Evolutionary conservation across 2,888 invertebrate genomes (phyloP), one percentile per base, ranked within the genome.

Genomic region (Cecidostiba fungosa): DNA sequence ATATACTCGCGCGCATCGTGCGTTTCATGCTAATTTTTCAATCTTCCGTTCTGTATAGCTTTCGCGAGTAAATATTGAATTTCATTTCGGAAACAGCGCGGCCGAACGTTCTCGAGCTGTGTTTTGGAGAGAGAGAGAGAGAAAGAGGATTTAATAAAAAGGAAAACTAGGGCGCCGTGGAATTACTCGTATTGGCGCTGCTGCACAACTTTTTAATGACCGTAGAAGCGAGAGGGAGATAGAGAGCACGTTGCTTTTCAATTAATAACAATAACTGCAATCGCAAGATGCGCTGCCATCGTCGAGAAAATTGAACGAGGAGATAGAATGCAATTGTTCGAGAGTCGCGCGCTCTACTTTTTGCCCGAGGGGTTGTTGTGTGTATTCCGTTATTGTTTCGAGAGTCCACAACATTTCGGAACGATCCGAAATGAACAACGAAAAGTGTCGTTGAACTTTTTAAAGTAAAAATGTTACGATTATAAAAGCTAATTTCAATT

Each of bases 231-330:
- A 59, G n/a, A 54, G 54, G 16, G 54, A 54, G 47, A 14, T 10
- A 16, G 39, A 62, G 39, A n/a, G 8, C n/a, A 39, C 16, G 26
- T 8, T 19, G 69, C 78, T 86, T 86, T 86, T 86, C 86, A 86
- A 86, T 86, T 86, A 86, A 84, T 86, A 86, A 84, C 82, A 82
- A 82, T 86, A 84, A 86, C 59, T 36, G 74, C 59, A 77, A 84
- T 79, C 74, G 50, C 36, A 6, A 32, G 36, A 14, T 12, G 16
- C 36, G 23, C 8, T 36, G 62, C n/a, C 12, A 12, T 43, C 43
- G 66, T 14, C 14, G 23, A 82, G 69, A 77, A 82, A 76, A 82
- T 66, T 66, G 76, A 23, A 82, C n/a, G 74, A 4, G 43, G 19
- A 23, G 47, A 6, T 8, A 62, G 26, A 50, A 26, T n/a, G 36